A percentile compares a stretch with the other conserved stretches of the same genome.
Evolutionary conservation across 1,140 invertebrate species (phyloP).

Genomic region (Zaprionus davidi): DNA sequence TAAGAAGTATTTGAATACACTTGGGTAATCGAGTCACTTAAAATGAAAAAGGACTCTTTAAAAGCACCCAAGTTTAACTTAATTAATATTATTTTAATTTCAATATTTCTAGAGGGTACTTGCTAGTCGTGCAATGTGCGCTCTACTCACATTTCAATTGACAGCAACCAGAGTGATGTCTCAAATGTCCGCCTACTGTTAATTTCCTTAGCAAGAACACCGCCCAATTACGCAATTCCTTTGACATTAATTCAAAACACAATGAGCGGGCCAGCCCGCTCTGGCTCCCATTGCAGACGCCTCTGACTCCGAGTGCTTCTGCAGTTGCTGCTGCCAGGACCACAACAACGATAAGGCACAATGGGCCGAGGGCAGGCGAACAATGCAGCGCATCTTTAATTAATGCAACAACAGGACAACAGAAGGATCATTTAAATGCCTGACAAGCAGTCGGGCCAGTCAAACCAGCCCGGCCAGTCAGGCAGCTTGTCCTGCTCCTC

Average conservation of each 20-base stretch:
- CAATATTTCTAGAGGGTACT: background rate
- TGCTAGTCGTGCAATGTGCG: background rate
- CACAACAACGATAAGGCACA: conserved; percentile 14
- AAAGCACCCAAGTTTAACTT: background rate
- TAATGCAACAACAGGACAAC: conserved; percentile 50
- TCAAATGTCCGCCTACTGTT: conserved; percentile 27
- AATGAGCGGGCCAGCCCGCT: conserved; percentile 26
- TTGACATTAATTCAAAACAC: conserved; percentile 65
- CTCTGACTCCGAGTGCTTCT: background rate
- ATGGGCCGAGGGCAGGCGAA: conserved; percentile 26
- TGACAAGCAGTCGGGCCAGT: conserved; percentile 26
- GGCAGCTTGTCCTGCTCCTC: conserved; percentile 4
- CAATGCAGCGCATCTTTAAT: conserved; percentile 68
- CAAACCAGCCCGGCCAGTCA: background rate
- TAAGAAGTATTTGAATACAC: too few relatives aligned
- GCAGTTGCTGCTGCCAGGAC: conserved; percentile 9
- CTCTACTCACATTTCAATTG: conserved; percentile 9
- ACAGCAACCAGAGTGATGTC: background rate
- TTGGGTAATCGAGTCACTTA: too few relatives aligned
- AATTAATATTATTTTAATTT: too few relatives aligned
- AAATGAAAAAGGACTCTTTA: background rate
- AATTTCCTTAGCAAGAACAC: conserved; percentile 37
- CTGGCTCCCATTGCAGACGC: background rate
- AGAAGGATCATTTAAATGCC: conserved; percentile 56
- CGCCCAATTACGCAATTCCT: conserved; percentile 55